phyloP scores from a whole-genome alignment of 2,113 vertebrate genomes.

The Potamarius usumacintae region DNA sequence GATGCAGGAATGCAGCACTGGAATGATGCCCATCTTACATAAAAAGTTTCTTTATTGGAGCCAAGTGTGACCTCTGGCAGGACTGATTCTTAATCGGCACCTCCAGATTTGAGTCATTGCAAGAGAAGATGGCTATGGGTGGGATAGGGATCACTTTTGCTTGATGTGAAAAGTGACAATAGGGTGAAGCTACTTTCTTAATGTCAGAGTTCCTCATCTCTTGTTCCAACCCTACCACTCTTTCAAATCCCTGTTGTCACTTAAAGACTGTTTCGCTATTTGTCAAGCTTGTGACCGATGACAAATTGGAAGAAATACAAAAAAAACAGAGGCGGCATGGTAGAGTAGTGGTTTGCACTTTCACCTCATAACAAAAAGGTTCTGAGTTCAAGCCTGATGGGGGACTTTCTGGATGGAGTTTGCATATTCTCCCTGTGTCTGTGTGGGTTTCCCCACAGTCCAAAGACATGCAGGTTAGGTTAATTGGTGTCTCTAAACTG shows the following conservation, averaged over 20 bases:
- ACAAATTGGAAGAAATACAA: not conserved
- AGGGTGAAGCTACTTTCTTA: not conserved
- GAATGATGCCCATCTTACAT: constrained; percentile 50
- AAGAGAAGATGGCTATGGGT: not conserved
- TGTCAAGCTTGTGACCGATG: no score
- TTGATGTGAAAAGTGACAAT: not conserved
- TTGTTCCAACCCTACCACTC: not conserved
- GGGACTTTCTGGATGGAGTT: no score
- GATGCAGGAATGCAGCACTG: constrained; percentile 64
- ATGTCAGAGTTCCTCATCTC: not conserved
- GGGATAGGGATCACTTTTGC: not conserved
- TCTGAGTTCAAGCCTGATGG: no score
- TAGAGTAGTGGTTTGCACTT: no score
- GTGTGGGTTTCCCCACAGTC: no score
- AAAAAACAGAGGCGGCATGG: no score
- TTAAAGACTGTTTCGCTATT: not conserved
- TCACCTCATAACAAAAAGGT: no score
- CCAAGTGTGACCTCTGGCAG: constrained; percentile 29
- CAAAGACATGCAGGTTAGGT: no score
- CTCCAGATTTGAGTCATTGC: not conserved
- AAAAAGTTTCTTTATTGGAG: constrained; percentile 64
- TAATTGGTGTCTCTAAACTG: no score
- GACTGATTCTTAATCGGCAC: not conserved
- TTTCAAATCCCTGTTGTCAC: not conserved
- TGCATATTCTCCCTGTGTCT: no score